Conservation (phyloP, 1,140 invertebrate species). For the Neomicropteryx cornuta region DNA sequence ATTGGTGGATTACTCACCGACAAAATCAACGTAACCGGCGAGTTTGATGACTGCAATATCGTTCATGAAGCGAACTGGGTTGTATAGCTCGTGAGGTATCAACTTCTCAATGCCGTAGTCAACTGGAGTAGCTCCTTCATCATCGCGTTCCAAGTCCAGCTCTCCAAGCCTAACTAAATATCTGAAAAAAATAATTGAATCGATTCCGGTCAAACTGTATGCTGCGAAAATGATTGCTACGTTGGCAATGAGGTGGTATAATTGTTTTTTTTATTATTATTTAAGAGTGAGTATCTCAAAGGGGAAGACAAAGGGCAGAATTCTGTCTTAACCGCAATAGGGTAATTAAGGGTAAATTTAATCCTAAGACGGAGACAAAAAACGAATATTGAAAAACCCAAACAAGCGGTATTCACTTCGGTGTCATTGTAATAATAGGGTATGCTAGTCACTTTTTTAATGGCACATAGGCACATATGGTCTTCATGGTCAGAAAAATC, state of each 20-base stretch:
- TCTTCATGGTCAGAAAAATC: too few relatives aligned
- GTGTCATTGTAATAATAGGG: too few relatives aligned
- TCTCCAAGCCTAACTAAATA: constrained; percentile 60
- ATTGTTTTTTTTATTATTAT: neutral
- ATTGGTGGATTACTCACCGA: constrained; percentile 32
- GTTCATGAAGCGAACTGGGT: constrained; percentile 48
- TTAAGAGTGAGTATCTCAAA: neutral
- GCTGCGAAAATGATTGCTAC: too few relatives aligned
- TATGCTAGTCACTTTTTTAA: too few relatives aligned
- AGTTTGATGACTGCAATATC: constrained; percentile 69
- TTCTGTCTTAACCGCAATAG: too few relatives aligned
- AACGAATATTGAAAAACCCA: too few relatives aligned
- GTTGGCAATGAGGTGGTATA: neutral
- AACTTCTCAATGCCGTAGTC: constrained; percentile 47
- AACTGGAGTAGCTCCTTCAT: constrained; percentile 49
- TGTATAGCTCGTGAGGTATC: constrained; percentile 56
- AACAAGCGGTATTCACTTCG: too few relatives aligned
- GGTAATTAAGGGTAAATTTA: too few relatives aligned
- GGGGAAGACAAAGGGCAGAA: too few relatives aligned
- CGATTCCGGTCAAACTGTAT: too few relatives aligned
- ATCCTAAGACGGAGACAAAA: too few relatives aligned
- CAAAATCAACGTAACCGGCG: constrained; percentile 40
- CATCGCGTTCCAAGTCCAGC: constrained; percentile 48
- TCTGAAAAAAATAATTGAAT: constrained; percentile 21
- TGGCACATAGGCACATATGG: too few relatives aligned